Conservation (phyloP, 2,113 vertebrate genomes). For the Callipepla squamata region DNA sequence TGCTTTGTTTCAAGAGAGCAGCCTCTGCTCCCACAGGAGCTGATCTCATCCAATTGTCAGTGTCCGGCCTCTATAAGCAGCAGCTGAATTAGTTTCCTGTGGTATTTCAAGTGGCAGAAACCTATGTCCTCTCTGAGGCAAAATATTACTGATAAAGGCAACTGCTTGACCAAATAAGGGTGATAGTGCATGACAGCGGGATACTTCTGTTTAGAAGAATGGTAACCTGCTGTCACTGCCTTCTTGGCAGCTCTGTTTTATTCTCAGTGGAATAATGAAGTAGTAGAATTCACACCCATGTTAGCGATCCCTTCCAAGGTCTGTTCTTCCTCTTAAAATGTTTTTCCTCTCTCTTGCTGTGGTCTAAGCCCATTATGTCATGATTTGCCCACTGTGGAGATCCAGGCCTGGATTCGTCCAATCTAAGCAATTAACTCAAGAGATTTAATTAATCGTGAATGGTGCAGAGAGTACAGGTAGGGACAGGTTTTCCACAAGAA, state of each 20-base stretch:
- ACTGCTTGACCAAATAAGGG: not conserved
- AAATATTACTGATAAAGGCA: not conserved
- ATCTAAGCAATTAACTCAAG: not conserved
- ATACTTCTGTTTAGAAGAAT: not conserved
- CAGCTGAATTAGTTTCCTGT: not conserved
- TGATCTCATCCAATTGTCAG: not conserved
- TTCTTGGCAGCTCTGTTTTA: not conserved
- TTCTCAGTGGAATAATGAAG: not conserved
- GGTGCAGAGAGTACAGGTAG: not conserved
- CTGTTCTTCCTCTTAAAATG: not conserved
- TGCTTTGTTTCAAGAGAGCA: not conserved
- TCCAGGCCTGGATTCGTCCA: not conserved
- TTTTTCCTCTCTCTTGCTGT: not conserved
- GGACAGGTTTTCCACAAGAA: not conserved
- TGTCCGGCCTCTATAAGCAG: not conserved
- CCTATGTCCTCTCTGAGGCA: not conserved
- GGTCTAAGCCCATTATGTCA: not conserved
- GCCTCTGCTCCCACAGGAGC: not conserved
- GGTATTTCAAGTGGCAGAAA: not conserved
- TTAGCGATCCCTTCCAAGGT: not conserved
- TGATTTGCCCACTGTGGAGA: not conserved
- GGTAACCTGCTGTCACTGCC: not conserved
- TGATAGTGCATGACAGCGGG: not conserved
- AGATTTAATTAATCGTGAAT: not conserved
- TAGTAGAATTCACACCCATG: not conserved